Conservation (phyloP, 2,113 vertebrate species). For the Ifrita kowaldi region DNA sequence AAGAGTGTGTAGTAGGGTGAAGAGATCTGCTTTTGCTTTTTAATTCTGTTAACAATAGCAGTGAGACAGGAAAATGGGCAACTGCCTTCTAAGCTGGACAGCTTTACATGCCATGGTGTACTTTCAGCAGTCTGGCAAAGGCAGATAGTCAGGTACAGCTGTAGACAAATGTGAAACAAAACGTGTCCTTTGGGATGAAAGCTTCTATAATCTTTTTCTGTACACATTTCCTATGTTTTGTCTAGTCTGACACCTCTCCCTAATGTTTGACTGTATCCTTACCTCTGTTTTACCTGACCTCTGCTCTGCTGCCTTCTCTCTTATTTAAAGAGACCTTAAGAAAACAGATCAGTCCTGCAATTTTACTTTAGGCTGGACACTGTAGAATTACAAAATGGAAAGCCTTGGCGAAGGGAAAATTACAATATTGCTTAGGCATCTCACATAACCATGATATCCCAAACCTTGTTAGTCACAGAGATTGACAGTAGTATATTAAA, state of each 20-base stretch:
- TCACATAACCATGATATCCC: background rate
- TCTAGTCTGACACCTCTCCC: background rate
- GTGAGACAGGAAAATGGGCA: background rate
- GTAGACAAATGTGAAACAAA: background rate
- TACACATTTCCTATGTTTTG: background rate
- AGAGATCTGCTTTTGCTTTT: background rate
- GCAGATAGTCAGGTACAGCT: background rate
- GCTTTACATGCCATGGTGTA: rapidly evolving
- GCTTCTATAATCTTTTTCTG: background rate
- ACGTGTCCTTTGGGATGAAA: background rate
- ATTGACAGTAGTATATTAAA: too few species aligned
- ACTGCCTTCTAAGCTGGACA: background rate
- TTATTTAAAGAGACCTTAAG: background rate
- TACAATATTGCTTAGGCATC: background rate
- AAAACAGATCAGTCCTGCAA: background rate
- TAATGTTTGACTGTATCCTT: background rate
- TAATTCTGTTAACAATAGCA: background rate
- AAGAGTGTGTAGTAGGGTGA: background rate
- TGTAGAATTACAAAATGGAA: background rate
- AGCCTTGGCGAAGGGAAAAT: background rate
- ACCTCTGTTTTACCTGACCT: background rate
- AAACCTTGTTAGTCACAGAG: background rate
- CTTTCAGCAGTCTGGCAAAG: background rate
- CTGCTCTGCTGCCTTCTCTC: background rate
- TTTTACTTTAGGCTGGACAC: background rate